Evolutionary conservation across 2,113 vertebrate species (phyloP), one percentile per base, ranked within the genome.

Genomic region (Colistium nudipinnis): DNA sequence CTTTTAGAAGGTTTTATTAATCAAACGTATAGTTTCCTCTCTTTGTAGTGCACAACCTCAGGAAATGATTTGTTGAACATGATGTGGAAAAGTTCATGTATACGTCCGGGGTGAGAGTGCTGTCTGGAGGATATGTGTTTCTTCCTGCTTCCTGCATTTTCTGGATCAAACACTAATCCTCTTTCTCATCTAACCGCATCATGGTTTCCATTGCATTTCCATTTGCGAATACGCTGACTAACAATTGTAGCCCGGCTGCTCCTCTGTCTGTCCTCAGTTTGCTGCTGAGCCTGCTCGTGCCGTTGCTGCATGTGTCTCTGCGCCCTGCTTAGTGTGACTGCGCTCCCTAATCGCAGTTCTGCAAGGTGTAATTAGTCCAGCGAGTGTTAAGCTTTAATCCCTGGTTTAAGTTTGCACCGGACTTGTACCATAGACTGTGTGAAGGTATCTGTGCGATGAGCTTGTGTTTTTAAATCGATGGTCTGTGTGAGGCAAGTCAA

Each of bases 321-420:
- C 72, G 68, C 24, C 65, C 67, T 67, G 69, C 79, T 83, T 69
- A 60, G 31, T 60, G 38, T 27, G 62, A 61, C 73, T 59, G 76
- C 68, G 72, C 57, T 35, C 64, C 66, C 81, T 88, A 86, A 82
- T 89, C 80, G 77, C 84, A 74, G 87, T 83, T 76, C 84, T 84
- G 64, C 79, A 74, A 69, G 71, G 80, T 83, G 76, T 78, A 84
- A 87, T 88, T 83, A 89, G 85, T 84, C 53, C 8, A 20, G 47
- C 36, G 55, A 75, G 74, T 80, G 44, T 73, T 31, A 71, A 82
- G 43, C 71, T 71, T 48, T 86, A 88, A 89, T 86, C 88, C 83
- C 17, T 4, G 33, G 55, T 84, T 78, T 78, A 80, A 74, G 48
- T 66, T 81, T 56, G 48, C 57, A 45, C 25, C 16, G 28, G 65